phyloP scores from a whole-genome alignment of 2,797 vertebrate species.

The Rhinoraja longicauda region DNA sequence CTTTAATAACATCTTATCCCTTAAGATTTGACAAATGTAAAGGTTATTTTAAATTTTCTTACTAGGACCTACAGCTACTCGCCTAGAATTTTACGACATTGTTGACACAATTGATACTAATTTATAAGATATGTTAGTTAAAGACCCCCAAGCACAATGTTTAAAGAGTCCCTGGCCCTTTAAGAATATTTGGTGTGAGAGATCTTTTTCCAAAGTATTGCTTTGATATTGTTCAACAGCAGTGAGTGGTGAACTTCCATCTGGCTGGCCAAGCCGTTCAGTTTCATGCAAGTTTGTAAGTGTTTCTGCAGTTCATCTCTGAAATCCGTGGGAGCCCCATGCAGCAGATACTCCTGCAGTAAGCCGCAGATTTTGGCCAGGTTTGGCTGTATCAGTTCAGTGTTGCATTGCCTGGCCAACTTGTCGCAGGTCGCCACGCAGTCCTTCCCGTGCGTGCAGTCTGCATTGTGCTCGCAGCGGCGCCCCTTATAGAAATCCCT shows the following conservation, averaged over 20 bases:
- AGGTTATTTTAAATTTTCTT: not conserved
- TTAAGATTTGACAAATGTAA: not conserved
- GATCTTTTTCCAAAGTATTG: conserved; percentile 89
- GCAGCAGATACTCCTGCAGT: conserved; percentile 80
- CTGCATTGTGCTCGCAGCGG: conserved; percentile 75
- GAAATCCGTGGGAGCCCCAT: conserved; percentile 72
- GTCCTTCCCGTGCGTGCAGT: conserved; percentile 86
- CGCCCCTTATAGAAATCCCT: conserved; percentile 76
- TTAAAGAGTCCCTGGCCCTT: conserved; percentile 39
- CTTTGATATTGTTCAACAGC: conserved; percentile 92
- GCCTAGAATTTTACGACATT: not conserved
- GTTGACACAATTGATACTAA: conserved; percentile 15
- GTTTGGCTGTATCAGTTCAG: conserved; percentile 85
- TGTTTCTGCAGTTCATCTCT: conserved; percentile 79
- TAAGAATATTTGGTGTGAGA: conserved; percentile 91
- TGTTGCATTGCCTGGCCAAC: conserved; percentile 84
- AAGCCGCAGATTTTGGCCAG: conserved; percentile 85
- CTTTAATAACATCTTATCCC: not conserved
- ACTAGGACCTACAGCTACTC: not conserved
- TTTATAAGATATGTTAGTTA: not conserved
- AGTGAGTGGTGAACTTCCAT: conserved; percentile 94
- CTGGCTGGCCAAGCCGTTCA: conserved; percentile 87
- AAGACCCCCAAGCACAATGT: not conserved
- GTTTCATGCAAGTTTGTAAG: conserved; percentile 84
- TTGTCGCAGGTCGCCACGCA: conserved; percentile 83